Base-by-base conservation (phyloP, 2,797 vertebrate genomes). In the Fringilla coelebs region DNA sequence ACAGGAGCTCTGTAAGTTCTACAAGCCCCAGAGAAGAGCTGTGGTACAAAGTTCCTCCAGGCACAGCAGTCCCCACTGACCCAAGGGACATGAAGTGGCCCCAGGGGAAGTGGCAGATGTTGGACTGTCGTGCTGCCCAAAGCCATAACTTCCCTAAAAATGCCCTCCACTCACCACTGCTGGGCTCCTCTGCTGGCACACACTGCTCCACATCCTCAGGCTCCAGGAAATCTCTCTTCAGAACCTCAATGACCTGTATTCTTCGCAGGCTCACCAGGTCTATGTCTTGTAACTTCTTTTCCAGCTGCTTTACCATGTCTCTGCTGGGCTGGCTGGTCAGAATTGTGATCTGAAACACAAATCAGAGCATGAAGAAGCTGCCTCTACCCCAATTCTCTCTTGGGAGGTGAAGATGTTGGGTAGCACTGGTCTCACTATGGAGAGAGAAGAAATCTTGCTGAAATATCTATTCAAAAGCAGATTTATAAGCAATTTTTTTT, bases 171-270 rank as follows among this genome's bases (percentile, higher is more conserved):
- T 97, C 96, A 99, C 99, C 98, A 22, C 95, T 98, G 43, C 97
- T 90, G n/a, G 77, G 60, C n/a, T 97, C 94, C 51, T 95, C 97
- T 89, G 93, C 97, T 36, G 87, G 91, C 52, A 95, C 82, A 58
- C 72, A 76, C 95, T 96, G 97, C 63, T 97, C 96, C 22, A 62
- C 34, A 1, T 95, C 96, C 58, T 81, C 74, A 2, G 86, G 88
- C 51, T 95, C 73, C 51, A 96, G 82, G 75, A 63, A 71, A 60
- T 92, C 93, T 93, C 68, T 96, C 61, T 94, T 96, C 60, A 90
- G 52, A 72, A 99, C 90, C 84, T 99, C 98, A 8, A 99, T 96
- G 29, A 99, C 98, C 87, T 98, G 98, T 51, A 99, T 98, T 57
- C 97, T 98, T 74, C 98, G 97, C 76, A 99, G 96, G 3, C 95